These are phyloP conservation scores for Oeneis ivallda DNA, from an alignment of 2,888 invertebrate species.

Conservation along the genomic window DNA sequence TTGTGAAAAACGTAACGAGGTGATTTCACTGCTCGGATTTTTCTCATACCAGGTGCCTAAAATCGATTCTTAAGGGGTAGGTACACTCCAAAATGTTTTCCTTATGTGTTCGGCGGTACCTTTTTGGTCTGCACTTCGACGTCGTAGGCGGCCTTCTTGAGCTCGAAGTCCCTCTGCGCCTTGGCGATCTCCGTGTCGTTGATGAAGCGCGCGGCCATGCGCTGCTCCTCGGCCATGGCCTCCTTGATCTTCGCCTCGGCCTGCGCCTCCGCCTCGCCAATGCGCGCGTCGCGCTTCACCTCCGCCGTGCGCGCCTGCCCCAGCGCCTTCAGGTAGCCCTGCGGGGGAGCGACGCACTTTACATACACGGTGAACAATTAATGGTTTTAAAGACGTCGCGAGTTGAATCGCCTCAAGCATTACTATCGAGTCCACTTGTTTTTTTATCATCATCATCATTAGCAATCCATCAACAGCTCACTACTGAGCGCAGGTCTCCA, in stretches of 20 bases:
- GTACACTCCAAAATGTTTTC: too few species aligned
- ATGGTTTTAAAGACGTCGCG: too few species aligned
- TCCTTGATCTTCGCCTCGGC: conserved; percentile 96
- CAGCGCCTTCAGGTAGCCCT: conserved; percentile 96
- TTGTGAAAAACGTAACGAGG: too few species aligned
- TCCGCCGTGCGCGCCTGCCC: conserved; percentile 97
- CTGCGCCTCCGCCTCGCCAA: conserved; percentile 97
- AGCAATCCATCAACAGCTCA: too few species aligned
- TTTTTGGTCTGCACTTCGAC: conserved; percentile 97
- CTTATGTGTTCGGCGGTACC: too few species aligned
- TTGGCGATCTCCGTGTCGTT: conserved; percentile 99
- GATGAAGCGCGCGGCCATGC: conserved; percentile 95
- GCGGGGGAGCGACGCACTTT: conserved; percentile 39
- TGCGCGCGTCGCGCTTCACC: conserved; percentile 96
- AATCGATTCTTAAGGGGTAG: too few species aligned
- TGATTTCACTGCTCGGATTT: too few species aligned
- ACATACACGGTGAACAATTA: background rate
- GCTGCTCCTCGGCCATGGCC: conserved; percentile 97
- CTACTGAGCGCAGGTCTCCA: too few species aligned
- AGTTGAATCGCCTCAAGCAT: too few species aligned
- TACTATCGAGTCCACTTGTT: too few species aligned
- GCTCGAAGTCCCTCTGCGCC: conserved; percentile 96
- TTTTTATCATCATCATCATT: too few species aligned
- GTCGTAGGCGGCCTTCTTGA: conserved; percentile 98
- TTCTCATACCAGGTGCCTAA: too few species aligned